A percentile compares a stretch with the other conserved stretches of the same genome.
phyloP scores from a whole-genome alignment of 2,113 vertebrate genomes.

The Speoplatyrhinus poulsoni region DNA sequence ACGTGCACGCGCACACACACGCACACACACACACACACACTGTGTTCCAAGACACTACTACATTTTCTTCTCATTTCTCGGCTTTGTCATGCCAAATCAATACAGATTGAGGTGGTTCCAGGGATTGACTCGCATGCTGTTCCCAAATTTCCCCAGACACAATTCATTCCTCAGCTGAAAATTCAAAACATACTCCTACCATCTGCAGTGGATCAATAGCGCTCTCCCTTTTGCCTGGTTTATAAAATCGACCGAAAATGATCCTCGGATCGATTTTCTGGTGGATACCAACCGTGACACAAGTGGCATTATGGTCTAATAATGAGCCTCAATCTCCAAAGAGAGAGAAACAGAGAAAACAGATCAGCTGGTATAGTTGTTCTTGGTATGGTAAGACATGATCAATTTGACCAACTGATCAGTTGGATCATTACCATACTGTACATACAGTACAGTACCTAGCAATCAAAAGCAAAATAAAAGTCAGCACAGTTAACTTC shows the following conservation, averaged over 20 bases:
- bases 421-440: too few species aligned
- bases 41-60: background rate
- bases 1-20: background rate
- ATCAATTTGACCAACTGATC: too few species aligned
- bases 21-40: background rate
- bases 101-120: slow-evolving; percentile 61
- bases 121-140: slow-evolving; percentile 52
- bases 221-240: slow-evolving; percentile 33
- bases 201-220: slow-evolving; percentile 52
- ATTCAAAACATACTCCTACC: slow-evolving; percentile 29
- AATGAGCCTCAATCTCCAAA: slow-evolving; percentile 1
- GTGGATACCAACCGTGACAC: slow-evolving; percentile 15
- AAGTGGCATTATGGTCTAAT: slow-evolving; percentile 5
- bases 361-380: background rate
- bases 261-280: slow-evolving; percentile 6
- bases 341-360: background rate
- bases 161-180: slow-evolving; percentile 49
- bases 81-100: slow-evolving; percentile 47
- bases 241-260: slow-evolving; percentile 29
- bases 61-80: background rate
- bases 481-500: too few species aligned
- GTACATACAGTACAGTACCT: too few species aligned
- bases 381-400: too few species aligned
- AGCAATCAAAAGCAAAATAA: too few species aligned
- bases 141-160: slow-evolving; percentile 60